These are phyloP conservation scores for Orestias chungarensis DNA, from an alignment of 2,797 vertebrate genomes.

Conservation along the genomic window DNA sequence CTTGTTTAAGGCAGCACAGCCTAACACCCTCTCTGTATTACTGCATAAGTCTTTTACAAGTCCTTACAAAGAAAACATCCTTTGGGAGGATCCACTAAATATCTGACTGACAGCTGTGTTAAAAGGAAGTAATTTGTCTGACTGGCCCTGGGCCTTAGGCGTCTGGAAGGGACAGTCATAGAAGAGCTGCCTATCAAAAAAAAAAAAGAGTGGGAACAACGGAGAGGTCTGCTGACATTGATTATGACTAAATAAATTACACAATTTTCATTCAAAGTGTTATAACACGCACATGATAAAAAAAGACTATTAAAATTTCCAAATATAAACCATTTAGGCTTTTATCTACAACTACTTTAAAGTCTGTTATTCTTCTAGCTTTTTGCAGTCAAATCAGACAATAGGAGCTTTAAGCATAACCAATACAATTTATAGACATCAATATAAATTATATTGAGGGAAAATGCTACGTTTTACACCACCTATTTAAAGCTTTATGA, in stretches of 20 bases:
- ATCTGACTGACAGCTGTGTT: conserved; percentile 59
- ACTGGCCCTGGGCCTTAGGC: conserved; percentile 34
- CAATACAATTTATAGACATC: conserved; percentile 7
- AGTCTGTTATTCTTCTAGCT: conserved; percentile 6
- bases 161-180: conserved; percentile 10
- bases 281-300: conserved; percentile 28
- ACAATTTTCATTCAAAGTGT: conserved; percentile 22
- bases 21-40: conserved; percentile 1
- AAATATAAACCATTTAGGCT: conserved; percentile 17
- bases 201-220: conserved; percentile 22
- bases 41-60: conserved; percentile 14
- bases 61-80: conserved; percentile 13
- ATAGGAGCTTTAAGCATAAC: background rate
- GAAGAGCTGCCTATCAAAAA: conserved; percentile 53
- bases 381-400: conserved; percentile 20
- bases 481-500: background rate
- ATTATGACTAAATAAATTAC: conserved; percentile 42
- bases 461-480: conserved; percentile 1
- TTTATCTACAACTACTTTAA: conserved; percentile 21
- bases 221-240: conserved; percentile 25
- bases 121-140: conserved; percentile 59
- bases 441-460: conserved; percentile 21
- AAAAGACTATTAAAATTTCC: conserved; percentile 15
- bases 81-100: conserved; percentile 19
- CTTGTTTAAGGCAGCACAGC: conserved; percentile 11